Evolutionary conservation across 35 echinoderm and acorn worm genomes (phyloP), one percentile per base, ranked within the genome.

Genomic region (Lytechinus variegatus): DNA sequence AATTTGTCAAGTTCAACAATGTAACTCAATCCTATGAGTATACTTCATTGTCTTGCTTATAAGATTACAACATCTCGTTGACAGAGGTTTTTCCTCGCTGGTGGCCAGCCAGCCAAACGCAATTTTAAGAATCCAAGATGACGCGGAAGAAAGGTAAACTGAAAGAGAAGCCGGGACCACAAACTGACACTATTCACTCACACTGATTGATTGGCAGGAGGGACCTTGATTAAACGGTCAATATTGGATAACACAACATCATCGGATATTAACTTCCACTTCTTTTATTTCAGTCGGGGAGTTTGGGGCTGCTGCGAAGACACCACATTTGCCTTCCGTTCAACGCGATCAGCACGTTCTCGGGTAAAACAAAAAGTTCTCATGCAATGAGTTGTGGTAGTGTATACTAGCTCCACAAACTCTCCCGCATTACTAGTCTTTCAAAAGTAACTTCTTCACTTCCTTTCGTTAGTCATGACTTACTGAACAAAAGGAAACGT

Each of bases 211-310:
- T 54, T 44, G 66, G 66, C 66, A 79, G 66, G 19, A 79, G 66
- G 66, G 28, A 8, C 29, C 28, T 90, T 90, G 88, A 90, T 90
- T 90, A 90, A 90, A 90, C 9, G 88, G 88, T 90, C 88, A 90
- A 90, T 90, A 90, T 90, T 90, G 88, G 88, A 90, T 90, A 90
- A 90, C 88, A 90, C 88, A 90, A 90, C 88, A 90, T 90, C 88
- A 90, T 90, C 52, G 9, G 88, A 90, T 52, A 90, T 90, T 90
- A 90, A 90, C 88, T 90, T 90, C 88, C 88, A 90, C 88, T 90
- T 54, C 88, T 90, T 90, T 79, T 79, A 79, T 79, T 79, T 79
- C 66, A 79, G 12, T 58, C 56, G 21, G 66, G 16, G 66, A 79
- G 66, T 79, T 24, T 24, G 56, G 21, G 66, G 66, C 66, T 16